Evolutionary conservation across 2,113 vertebrate genomes (phyloP).

Genomic region (Dasypus novemcinctus): DNA sequence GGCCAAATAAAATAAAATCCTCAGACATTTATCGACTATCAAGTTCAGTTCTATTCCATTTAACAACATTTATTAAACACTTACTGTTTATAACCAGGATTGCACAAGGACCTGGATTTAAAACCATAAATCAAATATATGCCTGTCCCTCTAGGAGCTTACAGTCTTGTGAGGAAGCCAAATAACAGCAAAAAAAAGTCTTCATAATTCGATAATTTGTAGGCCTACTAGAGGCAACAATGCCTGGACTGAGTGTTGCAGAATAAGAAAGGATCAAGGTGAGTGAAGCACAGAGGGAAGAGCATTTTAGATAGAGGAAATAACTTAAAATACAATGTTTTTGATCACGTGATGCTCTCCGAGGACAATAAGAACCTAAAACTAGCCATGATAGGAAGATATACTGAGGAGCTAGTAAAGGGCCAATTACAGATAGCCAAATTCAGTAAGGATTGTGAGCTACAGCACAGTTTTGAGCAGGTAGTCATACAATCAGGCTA

Average conservation of each 20-base stretch:
- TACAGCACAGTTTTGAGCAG: not conserved
- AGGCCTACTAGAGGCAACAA: not conserved
- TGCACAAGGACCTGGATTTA: not conserved
- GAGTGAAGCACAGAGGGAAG: not conserved
- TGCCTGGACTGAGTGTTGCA: not conserved
- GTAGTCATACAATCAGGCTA: not conserved
- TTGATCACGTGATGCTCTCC: not conserved
- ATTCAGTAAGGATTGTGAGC: not conserved
- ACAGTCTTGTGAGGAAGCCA: not conserved
- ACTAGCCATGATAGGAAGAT: not conserved
- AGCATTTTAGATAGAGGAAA: not conserved
- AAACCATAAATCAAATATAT: not conserved
- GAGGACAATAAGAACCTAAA: not conserved
- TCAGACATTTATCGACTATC: conserved; percentile 11
- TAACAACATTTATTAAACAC: conserved; percentile 15
- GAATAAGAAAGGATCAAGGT: not conserved
- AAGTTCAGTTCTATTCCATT: conserved; percentile 31
- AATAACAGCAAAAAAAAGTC: not conserved
- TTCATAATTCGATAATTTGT: not conserved
- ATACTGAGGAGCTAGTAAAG: not conserved
- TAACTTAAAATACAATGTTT: not conserved
- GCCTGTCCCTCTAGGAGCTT: not conserved
- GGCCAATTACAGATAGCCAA: not conserved
- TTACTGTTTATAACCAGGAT: not conserved
- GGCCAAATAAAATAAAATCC: conserved; percentile 49